Percentiles rank a stretch among this genome's conserved stretches.
Evolutionary conservation across 2,888 invertebrate species (phyloP).

Genomic region (Diachrysia chrysitis): DNA sequence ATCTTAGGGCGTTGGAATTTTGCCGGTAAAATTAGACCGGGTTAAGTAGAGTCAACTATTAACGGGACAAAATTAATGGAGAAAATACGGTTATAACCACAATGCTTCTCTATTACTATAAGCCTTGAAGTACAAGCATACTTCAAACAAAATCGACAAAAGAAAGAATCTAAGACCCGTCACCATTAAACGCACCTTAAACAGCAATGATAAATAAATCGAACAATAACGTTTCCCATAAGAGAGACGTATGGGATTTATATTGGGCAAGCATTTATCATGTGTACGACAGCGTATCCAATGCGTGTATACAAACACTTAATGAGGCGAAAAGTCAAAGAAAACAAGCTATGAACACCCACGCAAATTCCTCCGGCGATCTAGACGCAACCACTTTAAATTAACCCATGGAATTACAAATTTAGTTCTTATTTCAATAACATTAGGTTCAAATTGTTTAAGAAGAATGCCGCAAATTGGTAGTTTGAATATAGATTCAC

Average conservation of each 20-base stretch:
- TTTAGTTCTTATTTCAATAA: constrained; percentile 1
- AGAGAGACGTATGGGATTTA: constrained; percentile 67
- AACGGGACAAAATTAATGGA: no score
- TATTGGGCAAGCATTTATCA: constrained; percentile 81
- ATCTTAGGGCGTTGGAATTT: no score
- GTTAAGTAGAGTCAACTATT: no score
- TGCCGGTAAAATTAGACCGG: no score
- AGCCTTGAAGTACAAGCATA: no score
- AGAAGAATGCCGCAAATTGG: neutral
- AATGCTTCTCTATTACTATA: no score
- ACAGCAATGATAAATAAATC: constrained; percentile 63
- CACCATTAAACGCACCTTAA: constrained; percentile 9
- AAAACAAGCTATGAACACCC: constrained; percentile 78
- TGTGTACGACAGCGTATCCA: constrained; percentile 70
- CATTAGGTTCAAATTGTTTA: constrained; percentile 4
- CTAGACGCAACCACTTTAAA: constrained; percentile 38
- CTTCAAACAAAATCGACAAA: neutral
- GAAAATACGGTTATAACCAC: no score
- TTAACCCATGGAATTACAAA: neutral
- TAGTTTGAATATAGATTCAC: constrained; percentile 29
- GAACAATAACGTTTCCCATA: constrained; percentile 77
- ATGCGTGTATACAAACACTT: constrained; percentile 83
- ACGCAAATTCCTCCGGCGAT: constrained; percentile 73
- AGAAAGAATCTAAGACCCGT: neutral
- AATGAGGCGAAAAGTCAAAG: constrained; percentile 84